Base-by-base conservation (phyloP, 2,888 invertebrate genomes). In the Lasiommata megera region DNA sequence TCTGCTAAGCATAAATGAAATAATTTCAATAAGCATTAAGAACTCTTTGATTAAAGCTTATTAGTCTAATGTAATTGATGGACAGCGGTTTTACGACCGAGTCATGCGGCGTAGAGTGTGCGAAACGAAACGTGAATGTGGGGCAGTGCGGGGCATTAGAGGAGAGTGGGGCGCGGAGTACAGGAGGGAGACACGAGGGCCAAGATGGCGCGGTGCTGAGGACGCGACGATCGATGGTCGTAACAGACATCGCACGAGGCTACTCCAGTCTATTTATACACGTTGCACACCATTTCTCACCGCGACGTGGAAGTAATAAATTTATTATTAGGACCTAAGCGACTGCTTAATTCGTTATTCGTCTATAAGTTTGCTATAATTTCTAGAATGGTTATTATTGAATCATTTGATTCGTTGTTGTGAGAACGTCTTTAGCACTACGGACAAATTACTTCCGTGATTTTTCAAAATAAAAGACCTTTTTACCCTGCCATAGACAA, bases 201-300 rank as follows among this genome's bases (percentile, higher is more conserved):
- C 87, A 89, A 89, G 88, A 89, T 89, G 89, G 89, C 88, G 86
- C 17, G 34, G 9, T 34, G 47, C 8, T 85, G 86, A 83, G 87
- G 88, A 88, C 88, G 87, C 85, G 82, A 77, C 89, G 89, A 88
- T 88, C 89, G 88, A 89, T 89, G 88, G 82, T 81, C 85, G 82
- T 81, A 71, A 72, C 73, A 88, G 88, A 88, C 88, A 85, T 80
- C 77, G 82, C 77, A 80, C 83, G 84, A 84, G 80, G 82, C 80
- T 81, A 82, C 84, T 83, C 86, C 88, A 87, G 88, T 86, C 86
- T 88, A 87, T 88, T 86, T 86, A 87, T 88, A 88, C 76, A 78
- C 80, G 73, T 76, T 81, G 82, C 84, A 84, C 81, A 78, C 81
- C 79, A 80, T 81, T 84, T 80, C 72, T 81, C 74, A 77, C 74